These are phyloP conservation scores for Sparus aurata DNA, from an alignment of 2,797 vertebrate species.

Conservation along the genomic window DNA sequence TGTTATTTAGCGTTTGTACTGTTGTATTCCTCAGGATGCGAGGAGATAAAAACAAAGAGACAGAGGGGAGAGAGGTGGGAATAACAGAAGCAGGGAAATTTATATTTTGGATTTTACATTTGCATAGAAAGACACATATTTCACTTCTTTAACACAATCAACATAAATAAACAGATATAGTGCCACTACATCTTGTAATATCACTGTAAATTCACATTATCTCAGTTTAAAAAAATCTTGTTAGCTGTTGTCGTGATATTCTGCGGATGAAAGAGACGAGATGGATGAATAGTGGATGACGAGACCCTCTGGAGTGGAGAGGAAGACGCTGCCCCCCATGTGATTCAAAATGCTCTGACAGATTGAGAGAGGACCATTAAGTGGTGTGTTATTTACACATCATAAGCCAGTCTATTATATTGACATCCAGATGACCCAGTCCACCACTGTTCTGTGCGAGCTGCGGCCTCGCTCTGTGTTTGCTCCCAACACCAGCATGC, in stretches of 20 bases:
- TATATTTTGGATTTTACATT: background rate
- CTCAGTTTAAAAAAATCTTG: background rate
- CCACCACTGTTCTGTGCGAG: constrained; percentile 65
- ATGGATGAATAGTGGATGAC: constrained; percentile 47
- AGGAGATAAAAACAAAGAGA: constrained; percentile 6
- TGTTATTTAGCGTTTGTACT: background rate
- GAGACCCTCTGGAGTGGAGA: constrained; percentile 43
- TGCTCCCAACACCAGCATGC: constrained; percentile 87
- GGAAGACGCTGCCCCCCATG: constrained; percentile 65
- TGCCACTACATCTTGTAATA: background rate
- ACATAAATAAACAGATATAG: background rate
- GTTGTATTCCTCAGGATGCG: background rate
- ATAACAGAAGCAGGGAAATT: background rate
- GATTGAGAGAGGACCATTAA: constrained; percentile 84
- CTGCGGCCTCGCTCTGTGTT: constrained; percentile 81
- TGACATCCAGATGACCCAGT: constrained; percentile 84
- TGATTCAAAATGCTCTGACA: constrained; percentile 80
- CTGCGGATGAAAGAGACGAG: constrained; percentile 45
- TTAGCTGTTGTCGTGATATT: constrained; percentile 31
- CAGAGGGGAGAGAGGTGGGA: background rate
- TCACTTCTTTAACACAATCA: background rate
- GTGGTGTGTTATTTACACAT: constrained; percentile 87
- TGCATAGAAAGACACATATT: background rate
- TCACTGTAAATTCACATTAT: constrained; percentile 28
- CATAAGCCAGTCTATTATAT: constrained; percentile 88